A percentile compares a stretch with the other conserved stretches of the same genome.
These are phyloP conservation scores for Nebria brevicollis DNA, from an alignment of 2,888 invertebrate genomes.

Conservation along the genomic window DNA sequence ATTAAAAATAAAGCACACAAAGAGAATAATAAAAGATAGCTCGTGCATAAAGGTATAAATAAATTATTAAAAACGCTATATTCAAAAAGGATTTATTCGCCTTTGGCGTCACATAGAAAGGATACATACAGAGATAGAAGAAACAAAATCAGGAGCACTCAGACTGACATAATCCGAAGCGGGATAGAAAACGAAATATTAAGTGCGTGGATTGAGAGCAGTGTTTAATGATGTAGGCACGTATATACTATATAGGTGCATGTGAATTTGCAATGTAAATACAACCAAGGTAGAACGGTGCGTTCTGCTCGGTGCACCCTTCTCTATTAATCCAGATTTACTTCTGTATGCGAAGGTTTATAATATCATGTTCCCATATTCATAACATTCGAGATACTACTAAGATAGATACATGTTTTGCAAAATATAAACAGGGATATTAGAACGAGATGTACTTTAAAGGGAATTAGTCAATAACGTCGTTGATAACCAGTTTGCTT, in stretches of 20 bases:
- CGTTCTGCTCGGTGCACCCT: not conserved
- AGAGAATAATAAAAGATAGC: not conserved
- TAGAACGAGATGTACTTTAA: not conserved
- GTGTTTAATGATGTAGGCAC: conserved; percentile 14
- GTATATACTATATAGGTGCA: not conserved
- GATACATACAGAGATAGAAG: not conserved
- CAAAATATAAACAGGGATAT: not conserved
- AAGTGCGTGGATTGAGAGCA: not conserved
- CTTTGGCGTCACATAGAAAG: not conserved
- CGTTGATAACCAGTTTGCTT: too few species aligned
- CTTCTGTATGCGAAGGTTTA: not conserved
- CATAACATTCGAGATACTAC: not conserved
- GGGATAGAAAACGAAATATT: not conserved
- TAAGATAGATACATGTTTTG: not conserved
- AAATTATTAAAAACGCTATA: not conserved
- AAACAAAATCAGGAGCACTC: not conserved
- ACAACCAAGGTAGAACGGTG: not conserved
- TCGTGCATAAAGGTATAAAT: not conserved
- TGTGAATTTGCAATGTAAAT: conserved; percentile 44
- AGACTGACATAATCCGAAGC: not conserved
- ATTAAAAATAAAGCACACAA: not conserved
- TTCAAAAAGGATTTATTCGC: not conserved
- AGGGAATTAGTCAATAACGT: too few species aligned
- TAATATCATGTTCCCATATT: conserved; percentile 11
- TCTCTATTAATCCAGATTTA: conserved; percentile 15